phyloP scores from a whole-genome alignment of 2,113 vertebrate genomes.

The Ciconia stormi region DNA sequence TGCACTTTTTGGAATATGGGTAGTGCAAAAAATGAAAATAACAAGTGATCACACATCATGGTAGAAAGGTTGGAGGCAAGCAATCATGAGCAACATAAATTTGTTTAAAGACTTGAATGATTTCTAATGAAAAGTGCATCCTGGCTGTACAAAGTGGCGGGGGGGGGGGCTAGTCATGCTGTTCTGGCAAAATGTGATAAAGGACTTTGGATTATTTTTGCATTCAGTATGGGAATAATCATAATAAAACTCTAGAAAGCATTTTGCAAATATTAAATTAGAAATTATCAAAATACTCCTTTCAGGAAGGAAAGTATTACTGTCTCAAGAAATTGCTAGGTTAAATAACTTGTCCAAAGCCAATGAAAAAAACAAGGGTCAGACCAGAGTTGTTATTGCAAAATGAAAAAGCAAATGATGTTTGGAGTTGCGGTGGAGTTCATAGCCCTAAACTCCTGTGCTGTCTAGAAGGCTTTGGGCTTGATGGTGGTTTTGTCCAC shows the following conservation, averaged over 20 bases:
- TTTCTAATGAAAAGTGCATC: background rate
- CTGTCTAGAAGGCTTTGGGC: background rate
- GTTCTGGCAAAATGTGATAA: background rate
- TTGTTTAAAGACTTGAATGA: background rate
- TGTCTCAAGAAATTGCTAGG: background rate
- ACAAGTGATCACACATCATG: background rate
- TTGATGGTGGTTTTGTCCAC: background rate
- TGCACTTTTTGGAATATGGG: background rate
- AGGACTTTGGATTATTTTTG: conserved; percentile 1
- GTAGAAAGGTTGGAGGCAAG: background rate
- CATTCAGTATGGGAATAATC: background rate
- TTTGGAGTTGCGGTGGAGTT: background rate
- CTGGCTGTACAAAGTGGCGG: background rate
- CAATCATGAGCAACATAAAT: background rate
- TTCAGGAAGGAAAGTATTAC: background rate
- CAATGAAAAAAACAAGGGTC: background rate
- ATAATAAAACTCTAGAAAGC: background rate
- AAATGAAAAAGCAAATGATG: background rate
- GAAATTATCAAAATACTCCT: background rate
- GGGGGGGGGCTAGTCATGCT: background rate
- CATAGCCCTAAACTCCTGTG: background rate
- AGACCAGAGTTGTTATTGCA: background rate
- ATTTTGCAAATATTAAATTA: background rate
- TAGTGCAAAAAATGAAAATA: background rate
- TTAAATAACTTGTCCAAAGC: background rate